Evolutionary conservation across 2,113 vertebrate genomes (phyloP).

Genomic region (Neotragus moschatus): DNA sequence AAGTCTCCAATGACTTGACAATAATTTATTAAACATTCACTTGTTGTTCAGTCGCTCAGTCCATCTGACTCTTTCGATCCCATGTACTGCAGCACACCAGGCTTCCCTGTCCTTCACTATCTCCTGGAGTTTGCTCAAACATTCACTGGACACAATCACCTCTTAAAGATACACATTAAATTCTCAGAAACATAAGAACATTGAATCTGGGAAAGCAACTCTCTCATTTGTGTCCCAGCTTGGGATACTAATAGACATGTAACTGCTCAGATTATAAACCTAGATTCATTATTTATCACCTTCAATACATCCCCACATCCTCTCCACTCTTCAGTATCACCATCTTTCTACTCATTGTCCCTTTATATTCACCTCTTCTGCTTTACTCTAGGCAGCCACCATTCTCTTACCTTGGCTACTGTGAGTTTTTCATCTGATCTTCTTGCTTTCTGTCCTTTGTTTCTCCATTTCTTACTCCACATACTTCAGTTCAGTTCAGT

Average conservation of each 20-base stretch:
- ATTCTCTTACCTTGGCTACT: not conserved
- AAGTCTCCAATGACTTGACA: not conserved
- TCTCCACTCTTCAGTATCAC: not conserved
- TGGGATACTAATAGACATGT: not conserved
- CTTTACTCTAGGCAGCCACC: not conserved
- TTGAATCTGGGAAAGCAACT: not conserved
- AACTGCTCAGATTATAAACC: not conserved
- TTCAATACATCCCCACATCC: not conserved
- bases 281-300: not conserved
- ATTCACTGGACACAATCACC: not conserved
- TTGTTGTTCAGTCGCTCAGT: not conserved
- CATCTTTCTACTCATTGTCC: no score
- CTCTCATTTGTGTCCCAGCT: not conserved
- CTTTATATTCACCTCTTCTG: not conserved
- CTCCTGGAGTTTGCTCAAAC: not conserved
- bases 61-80: not conserved
- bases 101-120: not conserved
- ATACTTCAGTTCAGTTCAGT: not conserved
- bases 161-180: not conserved
- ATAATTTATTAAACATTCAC: not conserved
- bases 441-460: not conserved
- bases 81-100: not conserved
- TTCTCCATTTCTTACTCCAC: not conserved
- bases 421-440: not conserved
- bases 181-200: not conserved